Percentiles rank a stretch among this genome's conserved stretches.
phyloP scores from a whole-genome alignment of 35 echinoderm and acorn worm species.

The Holothuria glaberrima region DNA sequence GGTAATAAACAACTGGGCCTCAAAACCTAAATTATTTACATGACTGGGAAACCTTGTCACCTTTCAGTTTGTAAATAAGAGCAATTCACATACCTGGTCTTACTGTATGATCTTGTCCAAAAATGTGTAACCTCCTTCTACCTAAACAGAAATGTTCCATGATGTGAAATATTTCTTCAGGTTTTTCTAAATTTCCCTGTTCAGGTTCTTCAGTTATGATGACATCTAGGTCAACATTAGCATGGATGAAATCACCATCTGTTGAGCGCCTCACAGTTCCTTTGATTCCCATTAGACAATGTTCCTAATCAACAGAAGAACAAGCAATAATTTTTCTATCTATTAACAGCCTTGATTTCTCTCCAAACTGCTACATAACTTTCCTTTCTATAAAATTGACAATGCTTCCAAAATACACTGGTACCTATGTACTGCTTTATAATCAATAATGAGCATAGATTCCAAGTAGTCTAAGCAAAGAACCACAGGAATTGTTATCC shows the following conservation, averaged over 20 bases:
- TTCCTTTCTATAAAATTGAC: too few relatives aligned
- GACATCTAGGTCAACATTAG: slow-evolving; percentile 95
- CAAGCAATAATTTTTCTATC: background rate
- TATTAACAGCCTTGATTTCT: too few relatives aligned
- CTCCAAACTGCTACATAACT: too few relatives aligned
- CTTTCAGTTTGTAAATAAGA: too few relatives aligned
- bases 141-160: slow-evolving; percentile 98
- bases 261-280: slow-evolving; percentile 89
- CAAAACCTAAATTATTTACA: too few relatives aligned
- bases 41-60: too few relatives aligned
- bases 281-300: slow-evolving; percentile 97
- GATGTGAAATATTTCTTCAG: slow-evolving; percentile 95
- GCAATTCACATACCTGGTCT: slow-evolving; percentile 75
- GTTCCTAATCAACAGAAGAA: slow-evolving; percentile 63
- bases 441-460: too few relatives aligned
- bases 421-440: too few relatives aligned
- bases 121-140: slow-evolving; percentile 78
- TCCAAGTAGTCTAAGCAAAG: too few relatives aligned
- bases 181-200: slow-evolving; percentile 86
- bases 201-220: slow-evolving; percentile 92
- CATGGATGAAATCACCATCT: slow-evolving; percentile 97
- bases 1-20: too few relatives aligned
- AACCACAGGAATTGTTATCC: too few relatives aligned
- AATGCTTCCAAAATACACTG: too few relatives aligned
- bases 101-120: slow-evolving; percentile 85